Evolutionary conservation across 2,797 vertebrate species (phyloP).

Genomic region (Chloroceryle amazona): DNA sequence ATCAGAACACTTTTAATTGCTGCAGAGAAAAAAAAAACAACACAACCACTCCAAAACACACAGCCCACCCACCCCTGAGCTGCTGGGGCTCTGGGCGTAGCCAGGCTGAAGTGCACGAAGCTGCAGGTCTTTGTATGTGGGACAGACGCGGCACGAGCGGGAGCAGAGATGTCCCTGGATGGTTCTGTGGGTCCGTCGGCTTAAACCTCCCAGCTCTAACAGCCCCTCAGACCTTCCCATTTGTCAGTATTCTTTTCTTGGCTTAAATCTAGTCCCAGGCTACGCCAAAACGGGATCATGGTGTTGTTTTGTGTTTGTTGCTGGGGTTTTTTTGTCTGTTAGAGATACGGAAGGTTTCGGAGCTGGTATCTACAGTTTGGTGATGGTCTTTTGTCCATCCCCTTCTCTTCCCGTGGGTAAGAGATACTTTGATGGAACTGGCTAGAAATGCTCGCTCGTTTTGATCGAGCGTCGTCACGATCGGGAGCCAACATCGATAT

Average conservation of each 20-base stretch:
- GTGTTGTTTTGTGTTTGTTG: neutral
- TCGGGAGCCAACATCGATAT: rapidly evolving
- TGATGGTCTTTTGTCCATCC: neutral
- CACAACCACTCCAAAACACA: neutral
- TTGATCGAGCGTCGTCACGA: rapidly evolving
- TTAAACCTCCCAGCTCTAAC: neutral
- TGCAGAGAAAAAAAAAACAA: neutral
- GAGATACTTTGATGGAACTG: neutral
- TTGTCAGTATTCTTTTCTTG: neutral
- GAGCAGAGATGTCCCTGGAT: neutral
- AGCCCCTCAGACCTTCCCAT: neutral
- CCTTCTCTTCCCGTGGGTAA: neutral
- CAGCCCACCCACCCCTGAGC: neutral
- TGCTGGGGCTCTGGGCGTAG: neutral
- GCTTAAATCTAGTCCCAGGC: neutral
- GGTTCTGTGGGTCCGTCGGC: neutral
- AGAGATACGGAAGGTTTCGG: neutral
- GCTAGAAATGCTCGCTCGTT: neutral
- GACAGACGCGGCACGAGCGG: neutral
- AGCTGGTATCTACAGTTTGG: neutral
- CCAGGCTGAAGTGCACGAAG: neutral
- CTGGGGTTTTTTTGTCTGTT: neutral
- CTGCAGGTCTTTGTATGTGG: neutral
- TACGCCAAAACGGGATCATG: neutral
- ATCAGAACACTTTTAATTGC: conserved; percentile 58